Conservation (phyloP, 92 coral and sea anemone genomes). For the Actinostola sp. region DNA sequence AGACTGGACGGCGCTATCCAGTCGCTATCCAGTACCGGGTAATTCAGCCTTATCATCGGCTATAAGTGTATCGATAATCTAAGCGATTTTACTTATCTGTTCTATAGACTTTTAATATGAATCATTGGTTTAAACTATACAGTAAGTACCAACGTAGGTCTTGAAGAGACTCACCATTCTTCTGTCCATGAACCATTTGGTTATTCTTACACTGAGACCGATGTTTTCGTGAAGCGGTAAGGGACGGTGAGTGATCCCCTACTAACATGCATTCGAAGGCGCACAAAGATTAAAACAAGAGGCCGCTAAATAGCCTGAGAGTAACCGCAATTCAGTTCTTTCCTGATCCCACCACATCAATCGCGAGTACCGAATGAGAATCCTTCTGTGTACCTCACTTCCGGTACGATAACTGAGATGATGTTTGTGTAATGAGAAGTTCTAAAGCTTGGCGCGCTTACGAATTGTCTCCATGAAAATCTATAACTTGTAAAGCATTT, state of each 20-base stretch:
- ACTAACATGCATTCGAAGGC: constrained; percentile 1
- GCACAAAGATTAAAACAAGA: constrained; percentile 11
- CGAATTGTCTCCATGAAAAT: neutral
- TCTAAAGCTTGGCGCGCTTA: neutral
- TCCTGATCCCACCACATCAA: constrained; percentile 25
- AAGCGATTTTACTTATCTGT: too few species aligned
- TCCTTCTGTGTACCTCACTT: neutral
- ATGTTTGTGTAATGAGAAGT: neutral
- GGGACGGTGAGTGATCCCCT: constrained; percentile 1
- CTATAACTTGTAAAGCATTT: neutral
- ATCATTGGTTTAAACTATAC: too few species aligned
- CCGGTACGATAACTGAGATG: constrained; percentile 5
- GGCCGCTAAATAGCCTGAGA: constrained; percentile 32
- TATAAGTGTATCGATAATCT: too few species aligned
- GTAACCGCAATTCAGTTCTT: constrained; percentile 3
- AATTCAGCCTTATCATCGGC: too few species aligned
- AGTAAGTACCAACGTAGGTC: too few species aligned
- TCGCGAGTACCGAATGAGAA: constrained; percentile 6
- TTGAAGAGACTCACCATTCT: too few species aligned
- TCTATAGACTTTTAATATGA: too few species aligned
- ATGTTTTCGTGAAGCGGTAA: constrained; percentile 3
- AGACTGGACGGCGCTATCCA: too few species aligned
- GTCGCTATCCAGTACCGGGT: too few species aligned
- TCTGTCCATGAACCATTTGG: neutral
- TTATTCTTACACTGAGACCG: neutral